Percentiles rank a stretch among this genome's conserved stretches.
These are phyloP conservation scores for Scolopax bukidnonensis DNA, from an alignment of 2,797 vertebrate genomes.

Conservation along the genomic window DNA sequence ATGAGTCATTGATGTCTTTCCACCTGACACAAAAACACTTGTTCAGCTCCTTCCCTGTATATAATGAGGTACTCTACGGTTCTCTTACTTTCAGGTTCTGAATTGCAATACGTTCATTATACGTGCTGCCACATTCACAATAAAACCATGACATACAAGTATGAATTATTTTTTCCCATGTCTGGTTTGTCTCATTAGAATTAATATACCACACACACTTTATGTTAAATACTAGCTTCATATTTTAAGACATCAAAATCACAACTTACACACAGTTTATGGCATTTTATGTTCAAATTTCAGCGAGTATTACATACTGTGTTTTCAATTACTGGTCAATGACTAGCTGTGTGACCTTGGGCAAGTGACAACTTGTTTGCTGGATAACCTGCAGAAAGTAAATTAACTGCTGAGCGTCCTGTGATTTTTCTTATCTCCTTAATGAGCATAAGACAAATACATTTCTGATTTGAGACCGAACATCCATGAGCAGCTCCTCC, in stretches of 20 bases:
- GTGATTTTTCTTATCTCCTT: background rate
- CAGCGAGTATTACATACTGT: rapidly evolving
- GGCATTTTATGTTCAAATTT: background rate
- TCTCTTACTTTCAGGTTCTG: background rate
- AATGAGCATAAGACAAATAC: background rate
- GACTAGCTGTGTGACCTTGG: background rate
- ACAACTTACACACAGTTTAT: background rate
- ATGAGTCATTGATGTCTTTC: background rate
- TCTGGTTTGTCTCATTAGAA: background rate
- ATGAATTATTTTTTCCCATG: background rate
- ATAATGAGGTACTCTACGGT: background rate
- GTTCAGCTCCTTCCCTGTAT: background rate
- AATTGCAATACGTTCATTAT: background rate
- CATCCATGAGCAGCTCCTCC: background rate
- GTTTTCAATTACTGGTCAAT: background rate
- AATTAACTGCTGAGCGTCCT: background rate
- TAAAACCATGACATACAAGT: background rate
- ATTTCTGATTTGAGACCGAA: background rate
- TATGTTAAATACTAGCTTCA: background rate
- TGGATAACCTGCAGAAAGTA: background rate
- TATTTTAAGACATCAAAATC: background rate
- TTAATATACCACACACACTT: background rate
- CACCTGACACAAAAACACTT: background rate
- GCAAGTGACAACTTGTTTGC: background rate
- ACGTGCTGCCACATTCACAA: background rate